A percentile compares a stretch with the other conserved stretches of the same genome.
These are phyloP conservation scores for Tetragnatha versicolor DNA, from an alignment of 1,140 invertebrate genomes.

Conservation along the genomic window DNA sequence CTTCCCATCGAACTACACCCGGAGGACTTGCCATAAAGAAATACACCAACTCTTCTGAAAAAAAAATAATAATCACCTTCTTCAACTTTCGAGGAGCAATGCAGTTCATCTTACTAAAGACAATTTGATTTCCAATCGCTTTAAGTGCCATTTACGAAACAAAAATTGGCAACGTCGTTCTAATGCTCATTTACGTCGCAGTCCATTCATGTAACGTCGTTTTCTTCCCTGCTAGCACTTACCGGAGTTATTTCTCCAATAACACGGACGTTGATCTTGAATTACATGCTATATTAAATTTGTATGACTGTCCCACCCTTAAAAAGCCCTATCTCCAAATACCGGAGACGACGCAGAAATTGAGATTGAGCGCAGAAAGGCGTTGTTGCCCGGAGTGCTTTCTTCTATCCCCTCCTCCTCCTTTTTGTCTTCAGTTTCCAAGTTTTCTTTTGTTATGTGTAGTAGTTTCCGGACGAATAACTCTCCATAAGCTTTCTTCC, in stretches of 20 bases:
- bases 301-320: constrained; percentile 4
- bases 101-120: no score
- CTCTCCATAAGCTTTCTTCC: constrained; percentile 39
- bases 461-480: constrained; percentile 37
- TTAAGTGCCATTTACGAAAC: no score
- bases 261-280: constrained; percentile 8
- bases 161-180: not conserved
- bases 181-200: no score
- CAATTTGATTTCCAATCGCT: no score
- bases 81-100: no score
- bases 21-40: no score
- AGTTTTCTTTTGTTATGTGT: constrained; percentile 42
- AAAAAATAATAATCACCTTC: no score
- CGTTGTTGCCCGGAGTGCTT: not conserved
- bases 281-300: constrained; percentile 25
- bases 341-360: constrained; percentile 13
- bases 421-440: constrained; percentile 23
- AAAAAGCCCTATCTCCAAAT: not conserved
- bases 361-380: not conserved
- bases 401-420: not conserved
- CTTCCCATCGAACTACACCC: no score
- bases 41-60: no score
- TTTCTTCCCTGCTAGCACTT: no score
- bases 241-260: constrained; percentile 4
- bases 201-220: no score